Evolutionary conservation across 2,888 invertebrate genomes (phyloP).

Genomic region (Hemistola chrysoprasaria): DNA sequence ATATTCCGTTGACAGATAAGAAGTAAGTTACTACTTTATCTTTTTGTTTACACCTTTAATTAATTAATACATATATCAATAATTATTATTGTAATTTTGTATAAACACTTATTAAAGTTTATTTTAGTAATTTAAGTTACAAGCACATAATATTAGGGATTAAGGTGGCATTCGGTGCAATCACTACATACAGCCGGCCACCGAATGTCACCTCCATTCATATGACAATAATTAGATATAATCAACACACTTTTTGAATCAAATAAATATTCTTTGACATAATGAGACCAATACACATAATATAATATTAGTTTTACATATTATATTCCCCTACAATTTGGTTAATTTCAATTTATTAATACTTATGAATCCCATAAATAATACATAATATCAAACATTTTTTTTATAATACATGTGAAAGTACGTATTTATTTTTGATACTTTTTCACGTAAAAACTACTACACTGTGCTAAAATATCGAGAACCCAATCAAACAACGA

Average conservation of each 20-base stretch:
- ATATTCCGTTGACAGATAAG: too few relatives aligned
- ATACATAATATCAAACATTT: slow-evolving; percentile 63
- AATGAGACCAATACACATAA: slow-evolving; percentile 69
- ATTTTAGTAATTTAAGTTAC: slow-evolving; percentile 18
- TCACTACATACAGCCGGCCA: too few relatives aligned
- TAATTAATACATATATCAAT: slow-evolving; percentile 18
- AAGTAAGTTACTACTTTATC: too few relatives aligned
- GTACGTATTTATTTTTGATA: too few relatives aligned
- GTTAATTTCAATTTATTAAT: slow-evolving; percentile 63
- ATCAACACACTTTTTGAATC: slow-evolving; percentile 20
- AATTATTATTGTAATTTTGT: slow-evolving; percentile 13
- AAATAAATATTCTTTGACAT: slow-evolving; percentile 67
- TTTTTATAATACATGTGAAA: too few relatives aligned
- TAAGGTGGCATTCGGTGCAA: too few relatives aligned
- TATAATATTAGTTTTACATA: slow-evolving; percentile 43
- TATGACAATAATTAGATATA: too few relatives aligned
- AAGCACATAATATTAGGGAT: slow-evolving; percentile 27
- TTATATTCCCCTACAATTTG: slow-evolving; percentile 66
- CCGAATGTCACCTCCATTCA: too few relatives aligned
- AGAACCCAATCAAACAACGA: too few relatives aligned
- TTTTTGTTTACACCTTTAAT: slow-evolving; percentile 22
- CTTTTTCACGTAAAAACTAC: too few relatives aligned
- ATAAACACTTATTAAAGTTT: slow-evolving; percentile 6
- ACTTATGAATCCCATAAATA: slow-evolving; percentile 38
- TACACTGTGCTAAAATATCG: too few relatives aligned